Base-by-base conservation (phyloP, 2,888 invertebrate genomes). In the Cryptophagus acutangulus region DNA sequence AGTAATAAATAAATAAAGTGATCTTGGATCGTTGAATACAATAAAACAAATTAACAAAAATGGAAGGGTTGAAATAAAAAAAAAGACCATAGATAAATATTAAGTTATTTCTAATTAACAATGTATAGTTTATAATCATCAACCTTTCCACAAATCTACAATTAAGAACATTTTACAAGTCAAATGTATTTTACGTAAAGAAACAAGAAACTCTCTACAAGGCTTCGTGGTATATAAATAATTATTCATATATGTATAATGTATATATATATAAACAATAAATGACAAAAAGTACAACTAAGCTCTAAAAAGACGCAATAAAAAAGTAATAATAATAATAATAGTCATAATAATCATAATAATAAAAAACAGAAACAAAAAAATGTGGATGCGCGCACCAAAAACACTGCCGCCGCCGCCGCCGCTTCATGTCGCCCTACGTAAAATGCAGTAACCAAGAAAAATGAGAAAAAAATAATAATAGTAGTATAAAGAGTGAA, bases 91-190 rank as follows among this genome's bases (percentile, higher is more conserved):
- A n/a, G n/a, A 59, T 62, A 67, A 70, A 70, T 71, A 70, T 70
- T 70, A 70, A 70, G 71, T 67, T 71, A 71, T 71, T 70, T 70
- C 71, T 71, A 71, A 71, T 69, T 71, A 71, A 71, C 71, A 71
- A 71, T 71, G 70, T 70, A 69, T 70, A 71, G 69, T 70, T 71
- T 70, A 69, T 69, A 67, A 70, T 71, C 68, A 70, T 71, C 69
- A 71, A 71, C 71, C 71, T 68, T 69, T 71, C 71, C 71, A 71
- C 71, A 71, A 69, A 69, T 70, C 70, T 70, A 70, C 69, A 70
- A 69, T 68, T 69, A 70, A 70, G 69, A 70, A 69, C 67, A 69
- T 68, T n/a, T n/a, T 70, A 70, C 68, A 68, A 65, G 62, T 66
- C 62, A 61, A 50, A 51, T 62, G 62, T 60, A 65, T 63, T 65